Evolutionary conservation across 2,113 vertebrate species (phyloP).

Genomic region (Pedetes capensis): DNA sequence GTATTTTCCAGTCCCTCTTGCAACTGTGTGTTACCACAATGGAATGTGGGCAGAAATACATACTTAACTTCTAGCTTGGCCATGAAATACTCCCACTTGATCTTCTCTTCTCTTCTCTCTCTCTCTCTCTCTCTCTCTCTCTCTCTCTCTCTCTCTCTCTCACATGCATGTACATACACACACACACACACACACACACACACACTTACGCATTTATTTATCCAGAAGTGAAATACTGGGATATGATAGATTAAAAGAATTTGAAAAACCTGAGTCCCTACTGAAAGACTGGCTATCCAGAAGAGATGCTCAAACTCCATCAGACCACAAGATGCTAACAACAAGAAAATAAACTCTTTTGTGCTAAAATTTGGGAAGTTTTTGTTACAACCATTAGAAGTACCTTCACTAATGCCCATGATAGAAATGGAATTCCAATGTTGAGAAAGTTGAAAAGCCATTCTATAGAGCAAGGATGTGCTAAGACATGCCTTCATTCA

Average conservation of each 20-base stretch:
- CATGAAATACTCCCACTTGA: not conserved
- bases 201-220: not conserved
- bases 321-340: not conserved
- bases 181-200: not conserved
- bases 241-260: not conserved
- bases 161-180: not conserved
- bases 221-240: not conserved
- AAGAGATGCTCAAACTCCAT: not conserved
- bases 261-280: not conserved
- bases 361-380: not conserved
- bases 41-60: not conserved
- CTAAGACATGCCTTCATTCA: not conserved
- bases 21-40: not conserved
- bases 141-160: not conserved
- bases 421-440: constrained; percentile 43
- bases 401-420: not conserved
- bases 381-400: not conserved
- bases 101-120: not conserved
- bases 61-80: not conserved
- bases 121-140: not conserved
- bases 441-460: not conserved
- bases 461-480: not conserved
- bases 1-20: not conserved
- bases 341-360: not conserved
- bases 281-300: not conserved